Evolutionary conservation across 2,888 invertebrate species (phyloP).

Genomic region (Sarcophaga carnaria): DNA sequence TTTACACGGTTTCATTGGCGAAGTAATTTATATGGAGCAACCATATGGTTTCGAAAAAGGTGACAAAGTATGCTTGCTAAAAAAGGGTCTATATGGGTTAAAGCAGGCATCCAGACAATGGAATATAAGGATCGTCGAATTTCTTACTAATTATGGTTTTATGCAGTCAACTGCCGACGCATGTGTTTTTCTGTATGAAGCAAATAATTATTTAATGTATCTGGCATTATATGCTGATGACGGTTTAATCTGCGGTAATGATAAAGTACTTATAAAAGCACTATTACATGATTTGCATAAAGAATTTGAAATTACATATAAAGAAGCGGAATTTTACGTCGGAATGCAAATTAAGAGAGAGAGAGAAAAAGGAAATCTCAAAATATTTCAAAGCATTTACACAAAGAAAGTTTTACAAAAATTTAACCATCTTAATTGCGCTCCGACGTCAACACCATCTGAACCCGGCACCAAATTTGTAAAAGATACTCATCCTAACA

Average conservation of each 20-base stretch:
- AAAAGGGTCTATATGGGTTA: constrained; percentile 61
- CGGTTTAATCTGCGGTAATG: constrained; percentile 44
- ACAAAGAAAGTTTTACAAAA: constrained; percentile 39
- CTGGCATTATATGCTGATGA: constrained; percentile 45
- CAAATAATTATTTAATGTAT: not conserved
- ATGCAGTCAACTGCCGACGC: constrained; percentile 56
- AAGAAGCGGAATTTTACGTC: constrained; percentile 49
- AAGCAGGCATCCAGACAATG: constrained; percentile 65
- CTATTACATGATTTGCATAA: constrained; percentile 7
- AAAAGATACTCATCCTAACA: constrained; percentile 44
- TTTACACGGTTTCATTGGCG: constrained; percentile 65
- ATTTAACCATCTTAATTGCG: constrained; percentile 13
- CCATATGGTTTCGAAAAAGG: too few species aligned
- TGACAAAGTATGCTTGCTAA: too few species aligned
- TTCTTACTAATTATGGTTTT: constrained; percentile 36
- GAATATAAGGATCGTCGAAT: constrained; percentile 27
- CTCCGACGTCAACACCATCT: constrained; percentile 50
- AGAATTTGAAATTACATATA: constrained; percentile 57
- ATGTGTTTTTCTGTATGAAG: constrained; percentile 58
- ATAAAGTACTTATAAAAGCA: not conserved
- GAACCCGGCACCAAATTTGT: not conserved
- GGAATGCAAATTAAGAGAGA: constrained; percentile 51
- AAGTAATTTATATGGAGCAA: constrained; percentile 59
- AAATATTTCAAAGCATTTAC: constrained; percentile 53
- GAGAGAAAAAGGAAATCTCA: constrained; percentile 9